Evolutionary conservation across 1,140 invertebrate species (phyloP).

Genomic region (Pachypeltis micranthus): DNA sequence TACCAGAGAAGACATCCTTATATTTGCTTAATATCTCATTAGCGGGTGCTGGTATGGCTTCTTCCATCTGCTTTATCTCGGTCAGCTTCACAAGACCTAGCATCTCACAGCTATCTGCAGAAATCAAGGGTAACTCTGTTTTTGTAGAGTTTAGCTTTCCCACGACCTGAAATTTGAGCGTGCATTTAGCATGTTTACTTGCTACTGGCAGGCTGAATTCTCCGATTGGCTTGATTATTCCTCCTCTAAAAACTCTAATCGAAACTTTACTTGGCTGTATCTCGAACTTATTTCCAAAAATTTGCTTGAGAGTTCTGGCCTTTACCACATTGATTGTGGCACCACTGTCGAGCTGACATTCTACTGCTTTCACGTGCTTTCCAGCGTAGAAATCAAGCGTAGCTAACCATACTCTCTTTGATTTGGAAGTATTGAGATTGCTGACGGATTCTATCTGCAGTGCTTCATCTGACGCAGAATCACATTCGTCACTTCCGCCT

Average conservation of each 20-base stretch:
- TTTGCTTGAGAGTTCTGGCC: not conserved
- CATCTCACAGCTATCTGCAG: not conserved
- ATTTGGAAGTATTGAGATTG: not conserved
- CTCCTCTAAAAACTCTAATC: not conserved
- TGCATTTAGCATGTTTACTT: not conserved
- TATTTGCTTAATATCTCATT: not conserved
- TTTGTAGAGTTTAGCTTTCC: not conserved
- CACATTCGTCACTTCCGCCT: too few species aligned
- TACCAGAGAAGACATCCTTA: constrained; percentile 11
- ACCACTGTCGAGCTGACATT: constrained; percentile 27
- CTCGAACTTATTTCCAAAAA: not conserved
- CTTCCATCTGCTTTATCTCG: not conserved
- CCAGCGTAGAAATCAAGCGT: not conserved
- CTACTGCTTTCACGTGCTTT: not conserved
- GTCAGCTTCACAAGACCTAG: not conserved
- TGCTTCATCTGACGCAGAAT: too few species aligned
- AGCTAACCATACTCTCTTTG: not conserved
- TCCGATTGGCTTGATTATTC: not conserved
- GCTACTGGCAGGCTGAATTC: not conserved
- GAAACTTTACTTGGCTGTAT: not conserved
- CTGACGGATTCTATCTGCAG: not conserved
- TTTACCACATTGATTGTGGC: not conserved
- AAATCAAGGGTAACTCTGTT: not conserved
- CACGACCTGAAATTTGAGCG: not conserved
- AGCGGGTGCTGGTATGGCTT: not conserved